Base-by-base conservation (phyloP, 2,797 vertebrate species). In the Aratinga solstitialis region DNA sequence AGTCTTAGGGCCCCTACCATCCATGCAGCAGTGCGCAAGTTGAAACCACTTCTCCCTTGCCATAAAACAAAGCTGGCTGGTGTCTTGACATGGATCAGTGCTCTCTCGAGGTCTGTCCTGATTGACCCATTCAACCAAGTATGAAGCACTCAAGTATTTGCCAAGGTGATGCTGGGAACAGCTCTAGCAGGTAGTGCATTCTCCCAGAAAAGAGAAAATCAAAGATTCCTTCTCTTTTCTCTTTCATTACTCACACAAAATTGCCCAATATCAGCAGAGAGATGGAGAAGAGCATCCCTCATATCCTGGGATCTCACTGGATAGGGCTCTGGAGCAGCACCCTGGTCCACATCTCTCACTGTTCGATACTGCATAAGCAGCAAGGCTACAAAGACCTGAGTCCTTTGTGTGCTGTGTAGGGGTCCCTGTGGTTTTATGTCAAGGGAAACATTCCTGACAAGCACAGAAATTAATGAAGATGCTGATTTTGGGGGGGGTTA, bases 91-190 rank as follows among this genome's bases (percentile, higher is more conserved):
- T 8, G 56, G 56, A 21, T 76, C 69, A 51, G 56, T 66, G n/a
- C 47, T 76, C 29, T 62, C 61, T 22, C 0, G 0, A 61, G 30
- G 24, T 43, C n/a, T 72, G 23, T 68, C 59, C 38, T 50, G 51
- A 62, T 43, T 0, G 0, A 69, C 47, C 38, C 4, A 3, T 59
- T 80, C 56, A 61, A 10, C 29, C 0, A 0, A 71, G 42, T 32
- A 38, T 23, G 42, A 87, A 73, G 84, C 75, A 58, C 59, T 58
- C 3, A 11, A 54, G 18, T 38, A 45, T 47, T 89, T 11, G 1
- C 51, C 78, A 59, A 43, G 51, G 47, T 26, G n/a, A n/a, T 1
- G 8, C 61, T 61, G 73, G n/a, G 72, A 84, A 22, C 7, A 58
- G 34, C 87, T 78, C 7, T 1, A 53, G 21, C 23, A 69, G 56